phyloP scores from a whole-genome alignment of 1,140 invertebrate species.

The Orussus abietinus region DNA sequence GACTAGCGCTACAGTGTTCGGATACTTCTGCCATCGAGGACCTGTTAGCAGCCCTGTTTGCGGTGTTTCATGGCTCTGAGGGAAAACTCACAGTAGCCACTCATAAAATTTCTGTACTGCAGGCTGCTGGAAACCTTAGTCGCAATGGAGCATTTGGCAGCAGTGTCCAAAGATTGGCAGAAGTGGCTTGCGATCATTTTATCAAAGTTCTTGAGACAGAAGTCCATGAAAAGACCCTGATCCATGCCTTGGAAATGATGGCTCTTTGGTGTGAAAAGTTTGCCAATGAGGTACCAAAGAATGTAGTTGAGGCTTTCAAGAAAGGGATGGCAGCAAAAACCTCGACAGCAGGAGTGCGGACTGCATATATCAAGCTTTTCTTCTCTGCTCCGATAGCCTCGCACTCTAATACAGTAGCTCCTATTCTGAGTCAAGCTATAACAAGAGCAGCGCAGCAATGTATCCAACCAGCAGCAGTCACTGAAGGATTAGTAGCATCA shows the following conservation, averaged over 20 bases:
- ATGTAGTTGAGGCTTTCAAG: constrained; percentile 73
- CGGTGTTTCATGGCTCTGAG: constrained; percentile 82
- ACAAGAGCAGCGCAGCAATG: constrained; percentile 42
- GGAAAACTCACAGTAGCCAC: constrained; percentile 86
- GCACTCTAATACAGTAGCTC: constrained; percentile 33
- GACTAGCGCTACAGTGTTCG: constrained; percentile 70
- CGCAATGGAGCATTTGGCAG: constrained; percentile 64
- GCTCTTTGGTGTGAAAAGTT: constrained; percentile 74
- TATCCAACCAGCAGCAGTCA: constrained; percentile 60
- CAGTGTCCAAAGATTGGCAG: constrained; percentile 59
- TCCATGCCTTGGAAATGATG: constrained; percentile 76
- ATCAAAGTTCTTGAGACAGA: constrained; percentile 81
- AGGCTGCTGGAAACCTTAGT: constrained; percentile 79
- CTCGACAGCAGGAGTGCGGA: constrained; percentile 71
- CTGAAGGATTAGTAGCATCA: constrained; percentile 75
- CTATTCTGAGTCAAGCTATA: constrained; percentile 40
- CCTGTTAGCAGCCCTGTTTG: constrained; percentile 73
- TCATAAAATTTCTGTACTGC: constrained; percentile 84
- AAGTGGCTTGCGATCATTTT: constrained; percentile 64
- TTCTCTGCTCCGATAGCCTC: constrained; percentile 28
- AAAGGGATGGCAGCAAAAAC: constrained; percentile 77
- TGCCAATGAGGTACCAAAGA: constrained; percentile 63
- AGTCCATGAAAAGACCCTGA: constrained; percentile 88
- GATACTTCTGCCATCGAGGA: constrained; percentile 64
- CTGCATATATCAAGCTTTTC: constrained; percentile 60